Conservation (phyloP, 1,140 invertebrate species). For the Trichonephila clavata region DNA sequence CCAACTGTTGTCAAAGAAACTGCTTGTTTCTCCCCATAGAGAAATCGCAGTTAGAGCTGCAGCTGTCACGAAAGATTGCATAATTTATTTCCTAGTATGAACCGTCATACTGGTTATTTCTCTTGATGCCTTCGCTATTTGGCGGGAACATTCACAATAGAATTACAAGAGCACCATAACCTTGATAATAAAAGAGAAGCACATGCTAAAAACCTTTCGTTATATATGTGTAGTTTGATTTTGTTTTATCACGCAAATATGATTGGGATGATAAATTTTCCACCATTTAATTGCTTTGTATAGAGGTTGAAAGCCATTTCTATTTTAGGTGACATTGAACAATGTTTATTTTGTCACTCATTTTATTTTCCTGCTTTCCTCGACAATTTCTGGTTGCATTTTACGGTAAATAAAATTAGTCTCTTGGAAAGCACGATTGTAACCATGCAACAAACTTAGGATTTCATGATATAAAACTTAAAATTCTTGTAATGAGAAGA, state of each 20-base stretch:
- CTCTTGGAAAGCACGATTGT: too few relatives aligned
- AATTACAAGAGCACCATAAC: background rate
- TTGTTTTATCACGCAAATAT: background rate
- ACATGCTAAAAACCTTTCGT: background rate
- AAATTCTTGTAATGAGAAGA: too few relatives aligned
- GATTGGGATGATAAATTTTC: background rate
- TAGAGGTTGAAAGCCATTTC: background rate
- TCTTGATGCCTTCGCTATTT: background rate
- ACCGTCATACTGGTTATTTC: background rate
- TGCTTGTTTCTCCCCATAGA: background rate
- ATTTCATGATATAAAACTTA: too few relatives aligned
- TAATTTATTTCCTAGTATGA: constrained; percentile 13
- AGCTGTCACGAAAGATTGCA: background rate
- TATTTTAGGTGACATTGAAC: too few relatives aligned
- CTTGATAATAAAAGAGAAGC: background rate
- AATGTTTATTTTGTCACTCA: too few relatives aligned
- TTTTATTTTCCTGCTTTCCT: too few relatives aligned
- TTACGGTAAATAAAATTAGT: too few relatives aligned
- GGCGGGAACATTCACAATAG: constrained; percentile 32
- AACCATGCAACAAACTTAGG: too few relatives aligned
- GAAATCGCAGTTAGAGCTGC: background rate
- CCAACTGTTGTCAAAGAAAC: background rate
- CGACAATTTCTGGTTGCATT: too few relatives aligned
- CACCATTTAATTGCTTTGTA: background rate
- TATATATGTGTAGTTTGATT: background rate